Evolutionary conservation across 2,888 invertebrate genomes (phyloP), one percentile per base, ranked within the genome.

Genomic region (Acanthoscelides obtectus): DNA sequence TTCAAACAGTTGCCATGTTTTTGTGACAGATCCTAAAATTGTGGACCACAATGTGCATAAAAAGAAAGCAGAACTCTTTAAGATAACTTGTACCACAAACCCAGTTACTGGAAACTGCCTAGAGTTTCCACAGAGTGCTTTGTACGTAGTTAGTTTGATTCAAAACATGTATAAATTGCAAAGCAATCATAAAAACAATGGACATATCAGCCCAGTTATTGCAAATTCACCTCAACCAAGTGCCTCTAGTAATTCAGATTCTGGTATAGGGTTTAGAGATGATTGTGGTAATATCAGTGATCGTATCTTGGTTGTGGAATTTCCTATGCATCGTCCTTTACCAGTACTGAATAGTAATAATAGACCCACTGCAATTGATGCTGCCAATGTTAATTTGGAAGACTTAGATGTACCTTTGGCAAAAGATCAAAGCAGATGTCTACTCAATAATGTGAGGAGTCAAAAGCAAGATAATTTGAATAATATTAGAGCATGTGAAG

Each of bases 1-100:
- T 20, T 94, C 94, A 0, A 95, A 95, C 82, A 96, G 97, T 70
- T 97, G 98, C 81, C 98, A 98, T 85, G 96, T 98, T 0, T 98
- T 98, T 84, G 95, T 95, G 73, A 94, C 97, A 8, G 97, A 98
- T 82, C 92, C 95, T 0, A 93, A 96, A 84, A 87, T 96, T 78
- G 90, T 92, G 3, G 92, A 94, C 73, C 98, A 98, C 83, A 89
- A 89, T 25, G 89, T 91, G 66, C 98, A 98, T 85, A 86, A 90
- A 1, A 87, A 89, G n/a, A 92, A 93, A 80, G 96, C 96, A 0
- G 90, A 91, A 76, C 91, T 91, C 76, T 98, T 98, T 85, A 93
- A 93, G 77, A 91, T 98, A 72, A 89, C 88, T n/a, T 97, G 97
- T 82, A 94, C 94, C 0, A 87, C 90, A 79, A 94, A 94, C 80